Evolutionary conservation across 2,888 invertebrate genomes (phyloP), one percentile per base, ranked within the genome.

Genomic region (Drosophila nigricruria): DNA sequence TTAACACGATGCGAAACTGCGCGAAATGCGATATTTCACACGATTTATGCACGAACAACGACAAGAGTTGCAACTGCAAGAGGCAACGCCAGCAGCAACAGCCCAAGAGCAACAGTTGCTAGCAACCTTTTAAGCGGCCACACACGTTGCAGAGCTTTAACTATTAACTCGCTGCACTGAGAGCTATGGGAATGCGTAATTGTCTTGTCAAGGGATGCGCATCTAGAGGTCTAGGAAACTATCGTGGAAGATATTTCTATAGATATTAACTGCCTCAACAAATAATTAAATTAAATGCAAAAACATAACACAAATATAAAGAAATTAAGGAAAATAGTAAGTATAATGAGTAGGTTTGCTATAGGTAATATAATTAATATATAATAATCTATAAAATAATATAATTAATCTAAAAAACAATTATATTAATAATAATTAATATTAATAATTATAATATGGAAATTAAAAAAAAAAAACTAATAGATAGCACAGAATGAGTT

Each of bases 11-110:
- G 90, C 87, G 89, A 89, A 87, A 88, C 90, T 89, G 89, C 89
- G 90, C 88, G 92, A 91, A 92, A 92, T 92, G 92, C 88, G 92
- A 92, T 92, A 92, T 92, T 92, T 92, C 92, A 92, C 93, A 92
- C 92, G 92, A 92, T 92, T 92, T 92, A 92, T 92, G 92, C 88
- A 91, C 87, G 87, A 68, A 77, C 91, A 90, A 88, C 82, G 84
- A 82, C 83, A 77, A 88, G 82, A 88, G 76, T 68, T 82, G 88
- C 84, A 88, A 77, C 89, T 82, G 65, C 74, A 59, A 69, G 69
- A 67, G 70, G 43, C 66, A 81, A 76, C 79, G 69, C 64, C 73
- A 81, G 78, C 77, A 75, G 62, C 71, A 76, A 38, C 71, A 70
- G 49, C 73, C 73, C 45, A 62, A 59, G 62, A 65, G 65, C 66